Evolutionary conservation across 2,888 invertebrate species (phyloP), one percentile per base, ranked within the genome.

Genomic region (Cordylochernes scorpioides): DNA sequence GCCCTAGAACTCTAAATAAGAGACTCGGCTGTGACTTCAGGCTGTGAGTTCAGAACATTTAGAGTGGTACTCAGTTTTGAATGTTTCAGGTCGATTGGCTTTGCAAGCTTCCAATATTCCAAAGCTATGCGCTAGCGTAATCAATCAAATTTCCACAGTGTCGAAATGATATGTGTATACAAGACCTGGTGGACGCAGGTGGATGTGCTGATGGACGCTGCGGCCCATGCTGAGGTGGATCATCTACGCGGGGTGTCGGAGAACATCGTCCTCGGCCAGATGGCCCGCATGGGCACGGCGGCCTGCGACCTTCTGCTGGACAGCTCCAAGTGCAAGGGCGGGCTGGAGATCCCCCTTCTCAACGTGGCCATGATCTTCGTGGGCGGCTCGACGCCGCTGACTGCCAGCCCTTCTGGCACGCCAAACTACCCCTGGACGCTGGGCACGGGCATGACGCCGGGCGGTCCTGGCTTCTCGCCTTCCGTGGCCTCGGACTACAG

Each of bases 241-340:
- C 86, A 86, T 2, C 80, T 97, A 72, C 71, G 84, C 50, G 91
- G 97, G 30, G 94, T 94, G 1, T 97, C 94, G 0, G 97, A 99
- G 53, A 94, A 94, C 51, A 97, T 99, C 46, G 97, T 99, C 49
- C 69, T 99, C 66, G 97, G 97, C 7, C 97, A 99, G 54, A 56
- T 99, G 45, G 91, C 94, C 1, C 65, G 80, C 44, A 82, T 94
- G 66, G 94, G 94, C 41, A 94, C 91, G 35, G 86, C 94, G 25
- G 82, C 82, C 45, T 99, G 99, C 50, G 97, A 97, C 58, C 59
- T 99, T 39, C 60, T 99, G 19, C 60, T 99, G 39, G 97, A 99
- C 52, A 82, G 86, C 1, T 94, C 97, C 46, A 97, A 97, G 55
- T 97, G 97, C 58, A 94, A 94, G 55, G 71, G 71, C 47, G 97